Base-by-base conservation (phyloP, 2,888 invertebrate species). In the Ormyrus rosae region DNA sequence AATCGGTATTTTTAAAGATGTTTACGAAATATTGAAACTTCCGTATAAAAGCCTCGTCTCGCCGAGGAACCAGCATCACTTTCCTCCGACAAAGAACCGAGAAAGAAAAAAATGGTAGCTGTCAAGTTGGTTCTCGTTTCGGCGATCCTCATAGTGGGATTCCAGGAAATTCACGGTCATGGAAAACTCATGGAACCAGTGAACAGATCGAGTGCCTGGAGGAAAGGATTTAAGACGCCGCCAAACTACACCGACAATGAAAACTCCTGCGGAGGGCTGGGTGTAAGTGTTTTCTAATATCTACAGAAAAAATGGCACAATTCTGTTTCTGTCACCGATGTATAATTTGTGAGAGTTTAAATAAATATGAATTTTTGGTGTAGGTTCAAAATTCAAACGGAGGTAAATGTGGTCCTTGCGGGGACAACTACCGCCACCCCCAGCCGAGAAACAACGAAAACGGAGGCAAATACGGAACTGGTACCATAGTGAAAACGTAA, bases 371-470 rank as follows among this genome's bases (percentile, higher is more conserved):
- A 6, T 34, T 34, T 19, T 19, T 19, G 19, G 19, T 19, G 19
- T 6, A 69, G 69, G 10, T 50, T n/a, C 46, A 70, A 50, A 6
- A 46, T 2, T 2, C 11, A 2, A 89, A 92, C 81, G 86, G 85
- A 10, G 93, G 93, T 0, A 90, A 90, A 78, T 93, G 93, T 83
- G 93, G 93, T 0, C 78, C 91, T 0, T 93, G 93, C 84, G 93
- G 93, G 0, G 93, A 93, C 86, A 88, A 91, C 81, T 93, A 90
- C 81, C 87, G 89, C 3, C 81, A 88, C 8, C 68, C 87, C 0
- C 86, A 83, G 60, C 93, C 93, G 0, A 89, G 93, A 72, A 86
- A 88, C 10, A 91, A 93, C 83, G 93, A 93, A 85, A 87, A 92
- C 76, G 92, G 92, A 8, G 93, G 93, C 50, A 83, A 81, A 45